phyloP scores from a whole-genome alignment of 92 coral and sea anemone genomes.

The Ricordea florida region DNA sequence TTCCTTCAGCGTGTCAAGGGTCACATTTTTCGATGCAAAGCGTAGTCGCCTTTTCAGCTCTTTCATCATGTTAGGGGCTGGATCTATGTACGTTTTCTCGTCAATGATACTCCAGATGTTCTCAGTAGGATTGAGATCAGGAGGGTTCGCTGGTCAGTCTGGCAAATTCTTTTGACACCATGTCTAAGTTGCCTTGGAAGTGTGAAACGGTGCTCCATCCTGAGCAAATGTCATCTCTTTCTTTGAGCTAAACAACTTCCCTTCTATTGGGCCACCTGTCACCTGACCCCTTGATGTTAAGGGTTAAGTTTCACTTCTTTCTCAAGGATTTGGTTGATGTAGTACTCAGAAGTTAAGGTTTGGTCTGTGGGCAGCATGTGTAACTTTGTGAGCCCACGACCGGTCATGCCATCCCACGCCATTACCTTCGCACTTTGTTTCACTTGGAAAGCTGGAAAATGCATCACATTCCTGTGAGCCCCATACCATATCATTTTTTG shows the following conservation, averaged over 20 bases:
- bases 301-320: conserved; percentile 10
- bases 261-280: conserved; percentile 21
- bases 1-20: too few relatives aligned
- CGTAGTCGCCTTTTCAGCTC: too few relatives aligned
- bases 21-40: too few relatives aligned
- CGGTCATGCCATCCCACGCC: conserved; percentile 19
- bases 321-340: conserved; percentile 7
- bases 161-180: conserved; percentile 3
- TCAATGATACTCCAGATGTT: background rate
- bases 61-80: too few relatives aligned
- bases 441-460: background rate
- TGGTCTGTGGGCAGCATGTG: conserved; percentile 18
- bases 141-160: too few relatives aligned
- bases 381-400: conserved; percentile 22
- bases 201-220: conserved; percentile 19
- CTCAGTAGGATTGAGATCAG: too few relatives aligned
- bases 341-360: conserved; percentile 3
- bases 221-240: conserved; percentile 10
- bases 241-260: conserved; percentile 32
- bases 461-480: background rate
- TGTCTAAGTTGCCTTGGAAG: background rate
- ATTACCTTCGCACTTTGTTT: background rate
- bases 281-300: conserved; percentile 15
- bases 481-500: background rate
- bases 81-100: background rate